Evolutionary conservation across 2,888 invertebrate genomes (phyloP).

Genomic region (Andrena haemorrhoa): DNA sequence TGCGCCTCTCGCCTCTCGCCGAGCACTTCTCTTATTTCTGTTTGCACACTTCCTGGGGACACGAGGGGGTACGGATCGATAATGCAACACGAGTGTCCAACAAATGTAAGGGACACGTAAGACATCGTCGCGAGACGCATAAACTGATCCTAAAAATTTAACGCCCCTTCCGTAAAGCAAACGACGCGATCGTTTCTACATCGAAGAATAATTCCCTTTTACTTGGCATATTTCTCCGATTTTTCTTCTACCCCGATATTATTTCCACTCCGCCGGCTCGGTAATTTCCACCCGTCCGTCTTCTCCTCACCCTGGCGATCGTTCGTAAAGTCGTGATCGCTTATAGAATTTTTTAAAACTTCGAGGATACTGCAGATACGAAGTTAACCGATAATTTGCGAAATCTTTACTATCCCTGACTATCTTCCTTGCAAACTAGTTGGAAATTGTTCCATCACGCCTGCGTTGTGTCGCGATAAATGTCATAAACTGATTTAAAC

Average conservation of each 20-base stretch:
- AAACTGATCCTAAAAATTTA: conserved; percentile 28
- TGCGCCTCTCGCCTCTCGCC: conserved; percentile 30
- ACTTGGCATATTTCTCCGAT: background rate
- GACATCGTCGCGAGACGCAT: background rate
- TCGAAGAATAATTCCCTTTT: conserved; percentile 26
- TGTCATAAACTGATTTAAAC: no score
- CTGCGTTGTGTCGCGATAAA: background rate
- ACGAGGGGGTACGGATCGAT: conserved; percentile 38
- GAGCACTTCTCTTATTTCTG: conserved; percentile 51
- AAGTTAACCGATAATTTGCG: background rate
- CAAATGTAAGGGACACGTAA: conserved; percentile 7
- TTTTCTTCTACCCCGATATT: conserved; percentile 1
- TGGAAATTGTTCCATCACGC: background rate
- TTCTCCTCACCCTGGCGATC: background rate
- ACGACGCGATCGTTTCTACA: background rate
- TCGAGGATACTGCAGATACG: background rate
- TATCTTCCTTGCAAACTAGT: background rate
- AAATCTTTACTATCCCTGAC: background rate
- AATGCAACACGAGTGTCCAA: conserved; percentile 29
- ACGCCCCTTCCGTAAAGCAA: background rate
- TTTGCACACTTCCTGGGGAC: conserved; percentile 34
- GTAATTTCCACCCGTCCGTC: background rate
- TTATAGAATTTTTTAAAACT: conserved; percentile 5
- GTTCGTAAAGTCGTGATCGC: background rate
- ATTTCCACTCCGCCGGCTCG: background rate